These are phyloP conservation scores for Gnatocerus cornutus DNA, from an alignment of 2,888 invertebrate genomes.

Conservation along the genomic window DNA sequence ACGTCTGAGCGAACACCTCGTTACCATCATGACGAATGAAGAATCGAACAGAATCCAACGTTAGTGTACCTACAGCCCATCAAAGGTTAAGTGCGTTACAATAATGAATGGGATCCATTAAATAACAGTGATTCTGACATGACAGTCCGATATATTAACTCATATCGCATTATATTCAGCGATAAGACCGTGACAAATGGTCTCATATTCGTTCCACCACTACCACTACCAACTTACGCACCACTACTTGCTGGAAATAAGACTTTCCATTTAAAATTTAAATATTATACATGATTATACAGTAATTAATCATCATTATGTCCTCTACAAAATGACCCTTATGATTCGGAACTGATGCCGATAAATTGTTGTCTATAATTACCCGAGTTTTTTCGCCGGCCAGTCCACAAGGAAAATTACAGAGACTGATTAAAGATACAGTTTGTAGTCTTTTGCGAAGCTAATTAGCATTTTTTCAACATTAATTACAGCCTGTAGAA, in stretches of 20 bases:
- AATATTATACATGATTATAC: conserved; percentile 26
- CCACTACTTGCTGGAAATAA: conserved; percentile 5
- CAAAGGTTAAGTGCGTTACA: conserved; percentile 50
- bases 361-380: conserved; percentile 32
- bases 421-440: conserved; percentile 12
- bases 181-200: conserved; percentile 57
- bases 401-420: conserved; percentile 9
- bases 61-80: conserved; percentile 15
- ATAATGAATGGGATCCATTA: conserved; percentile 56
- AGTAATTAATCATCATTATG: conserved; percentile 40
- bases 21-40: conserved; percentile 10
- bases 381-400: conserved; percentile 15
- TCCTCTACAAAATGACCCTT: conserved; percentile 28
- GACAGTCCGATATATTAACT: conserved; percentile 52
- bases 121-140: conserved; percentile 55
- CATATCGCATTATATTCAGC: conserved; percentile 51
- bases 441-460: conserved; percentile 5
- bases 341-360: conserved; percentile 25
- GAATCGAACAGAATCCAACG: conserved; percentile 21
- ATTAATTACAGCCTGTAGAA: conserved; percentile 18
- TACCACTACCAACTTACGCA: conserved; percentile 32
- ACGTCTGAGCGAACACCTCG: too few relatives aligned
- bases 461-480: conserved; percentile 18
- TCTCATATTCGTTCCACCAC: conserved; percentile 17
- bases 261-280: conserved; percentile 39